Evolutionary conservation across 2,797 vertebrate genomes (phyloP), one percentile per base, ranked within the genome.

Genomic region (Austrolebias charrua): DNA sequence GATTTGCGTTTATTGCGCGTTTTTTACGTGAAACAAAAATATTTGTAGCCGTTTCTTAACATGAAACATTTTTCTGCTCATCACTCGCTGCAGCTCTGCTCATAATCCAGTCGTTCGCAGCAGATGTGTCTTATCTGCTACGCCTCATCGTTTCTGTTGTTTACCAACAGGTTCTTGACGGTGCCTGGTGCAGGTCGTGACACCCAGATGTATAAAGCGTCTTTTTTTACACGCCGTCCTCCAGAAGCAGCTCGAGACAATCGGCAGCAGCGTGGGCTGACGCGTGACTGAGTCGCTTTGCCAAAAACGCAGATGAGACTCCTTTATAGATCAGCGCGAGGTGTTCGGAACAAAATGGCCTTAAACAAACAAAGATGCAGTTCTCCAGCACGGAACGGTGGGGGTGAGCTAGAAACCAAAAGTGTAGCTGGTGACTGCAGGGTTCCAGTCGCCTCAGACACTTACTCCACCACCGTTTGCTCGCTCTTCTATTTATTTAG

Each of bases 351-450:
- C 65, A 10, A 54, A 66, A 71, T 82, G 71, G 80, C 90, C 87
- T 91, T 89, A 80, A 78, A 78, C 2, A 40, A 40, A 40, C 60
- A 42, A 55, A 56, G 24, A 55, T 18, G 53, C 66, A 51, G 71
- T 73, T 60, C 50, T 71, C 24, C 61, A 66, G 45, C 54, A 53
- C 48, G 55, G 65, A 50, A 49, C 24, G 44, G 19, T 33, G 31
- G 10, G 10, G 11, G 38, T 60, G 56, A 62, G 44, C 48, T 66
- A 73, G 76, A 90, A 90, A 86, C 80, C 83, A 85, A 44, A 76
- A 74, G 80, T 90, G 86, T 84, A 80, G 80, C 85, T 81, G 86
- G 71, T 89, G 89, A 93, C 93, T 91, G 92, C 93, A 88, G 92
- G 92, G 82, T 90, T 91, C 87, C 90, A 85, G 92, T 91, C 91